These are phyloP conservation scores for Megaceryle alcyon DNA, from an alignment of 2,797 vertebrate species.

Conservation along the genomic window DNA sequence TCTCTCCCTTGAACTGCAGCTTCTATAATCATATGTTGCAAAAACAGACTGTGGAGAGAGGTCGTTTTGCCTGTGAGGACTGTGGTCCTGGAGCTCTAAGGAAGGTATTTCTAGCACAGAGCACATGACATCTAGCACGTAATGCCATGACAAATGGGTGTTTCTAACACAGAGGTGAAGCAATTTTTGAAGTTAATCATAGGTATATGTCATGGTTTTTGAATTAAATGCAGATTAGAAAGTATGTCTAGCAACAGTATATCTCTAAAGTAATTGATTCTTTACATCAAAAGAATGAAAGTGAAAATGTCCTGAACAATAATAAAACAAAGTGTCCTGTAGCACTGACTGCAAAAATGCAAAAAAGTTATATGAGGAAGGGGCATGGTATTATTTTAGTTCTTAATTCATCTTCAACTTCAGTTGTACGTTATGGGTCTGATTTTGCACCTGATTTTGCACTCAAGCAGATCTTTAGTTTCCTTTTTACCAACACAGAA, in stretches of 20 bases:
- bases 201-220: neutral
- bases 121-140: neutral
- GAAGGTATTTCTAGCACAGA: neutral
- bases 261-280: neutral
- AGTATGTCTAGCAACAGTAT: neutral
- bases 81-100: neutral
- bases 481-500: neutral
- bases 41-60: fast-evolving
- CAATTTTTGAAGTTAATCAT: neutral
- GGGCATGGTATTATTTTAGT: neutral
- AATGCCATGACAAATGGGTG: fast-evolving
- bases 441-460: neutral
- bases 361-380: neutral
- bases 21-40: neutral
- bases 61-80: neutral
- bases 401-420: neutral
- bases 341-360: neutral
- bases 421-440: neutral
- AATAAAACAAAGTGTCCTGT: neutral
- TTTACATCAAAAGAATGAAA: neutral
- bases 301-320: neutral
- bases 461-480: neutral
- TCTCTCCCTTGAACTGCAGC: neutral
- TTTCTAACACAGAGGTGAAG: neutral
- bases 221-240: neutral